These are phyloP conservation scores for Microplitis deprimator DNA, from an alignment of 2,888 invertebrate genomes.

Conservation along the genomic window DNA sequence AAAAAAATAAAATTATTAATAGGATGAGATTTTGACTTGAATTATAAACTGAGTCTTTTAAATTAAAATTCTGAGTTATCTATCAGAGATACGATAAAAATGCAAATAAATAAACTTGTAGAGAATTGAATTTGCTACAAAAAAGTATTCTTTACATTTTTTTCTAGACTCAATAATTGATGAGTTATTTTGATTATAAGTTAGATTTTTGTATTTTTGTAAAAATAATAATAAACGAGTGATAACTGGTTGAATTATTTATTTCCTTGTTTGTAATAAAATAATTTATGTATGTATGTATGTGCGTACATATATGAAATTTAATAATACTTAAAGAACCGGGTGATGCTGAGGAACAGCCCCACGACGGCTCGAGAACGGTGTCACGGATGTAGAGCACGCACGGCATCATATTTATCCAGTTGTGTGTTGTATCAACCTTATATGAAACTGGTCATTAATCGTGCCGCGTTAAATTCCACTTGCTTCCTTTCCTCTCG, in stretches of 20 bases:
- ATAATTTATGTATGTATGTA: background rate
- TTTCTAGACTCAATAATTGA: too few species aligned
- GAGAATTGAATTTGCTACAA: too few species aligned
- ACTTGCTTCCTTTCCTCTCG: constrained; percentile 33
- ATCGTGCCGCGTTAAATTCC: constrained; percentile 40
- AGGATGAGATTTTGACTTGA: too few species aligned
- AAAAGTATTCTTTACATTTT: too few species aligned
- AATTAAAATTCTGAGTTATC: too few species aligned
- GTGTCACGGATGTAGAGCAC: constrained; percentile 71
- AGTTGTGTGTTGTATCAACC: constrained; percentile 49
- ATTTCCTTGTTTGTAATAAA: background rate
- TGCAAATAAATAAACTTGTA: too few species aligned
- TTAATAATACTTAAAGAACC: constrained; percentile 10
- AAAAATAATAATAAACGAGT: background rate
- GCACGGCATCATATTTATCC: constrained; percentile 56
- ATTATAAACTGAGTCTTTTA: too few species aligned
- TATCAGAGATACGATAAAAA: too few species aligned
- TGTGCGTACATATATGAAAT: background rate
- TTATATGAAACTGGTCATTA: constrained; percentile 50
- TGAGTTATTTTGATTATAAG: too few species aligned
- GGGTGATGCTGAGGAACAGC: constrained; percentile 30
- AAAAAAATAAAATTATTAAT: too few species aligned
- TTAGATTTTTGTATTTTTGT: too few species aligned
- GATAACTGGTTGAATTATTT: background rate
- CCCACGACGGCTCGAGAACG: constrained; percentile 60